A percentile compares a stretch with the other conserved stretches of the same genome.
Conservation (phyloP, 2,888 invertebrate species). For the Andrena bicolor region DNA sequence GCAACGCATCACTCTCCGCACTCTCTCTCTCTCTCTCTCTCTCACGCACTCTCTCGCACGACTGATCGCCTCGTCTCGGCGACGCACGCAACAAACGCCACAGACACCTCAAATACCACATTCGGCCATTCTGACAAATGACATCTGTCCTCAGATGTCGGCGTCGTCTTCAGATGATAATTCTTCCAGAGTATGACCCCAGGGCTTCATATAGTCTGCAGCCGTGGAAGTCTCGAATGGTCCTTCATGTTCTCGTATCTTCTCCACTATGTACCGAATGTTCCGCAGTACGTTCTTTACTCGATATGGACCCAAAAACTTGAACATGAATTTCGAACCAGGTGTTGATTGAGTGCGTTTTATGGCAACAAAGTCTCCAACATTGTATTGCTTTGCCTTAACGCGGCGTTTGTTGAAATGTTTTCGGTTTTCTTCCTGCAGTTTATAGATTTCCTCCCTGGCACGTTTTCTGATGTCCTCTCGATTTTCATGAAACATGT, state of each 20-base stretch:
- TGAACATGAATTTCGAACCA: not conserved
- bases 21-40: no score
- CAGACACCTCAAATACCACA: not conserved
- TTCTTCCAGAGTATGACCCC: not conserved
- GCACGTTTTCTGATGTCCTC: not conserved
- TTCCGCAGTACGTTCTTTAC: conserved; percentile 2
- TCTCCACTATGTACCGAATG: not conserved
- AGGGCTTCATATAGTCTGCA: not conserved
- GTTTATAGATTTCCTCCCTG: not conserved
- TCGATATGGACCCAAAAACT: conserved; percentile 8
- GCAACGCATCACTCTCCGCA: no score
- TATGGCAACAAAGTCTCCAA: not conserved
- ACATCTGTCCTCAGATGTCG: conserved; percentile 6
- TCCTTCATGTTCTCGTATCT: not conserved
- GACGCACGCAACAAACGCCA: no score
- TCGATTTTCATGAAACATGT: not conserved
- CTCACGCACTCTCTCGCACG: no score
- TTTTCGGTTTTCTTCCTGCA: not conserved
- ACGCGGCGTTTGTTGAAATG: not conserved
- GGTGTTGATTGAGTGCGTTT: conserved; percentile 8
- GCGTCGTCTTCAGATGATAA: not conserved
- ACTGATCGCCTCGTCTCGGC: no score
- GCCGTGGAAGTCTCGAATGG: conserved; percentile 3
- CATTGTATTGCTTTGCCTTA: not conserved
- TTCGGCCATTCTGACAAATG: conserved; percentile 13